Percentiles rank a stretch among this genome's conserved stretches.
phyloP scores from a whole-genome alignment of 2,113 vertebrate species.

The Plecturocebus donacophilus region DNA sequence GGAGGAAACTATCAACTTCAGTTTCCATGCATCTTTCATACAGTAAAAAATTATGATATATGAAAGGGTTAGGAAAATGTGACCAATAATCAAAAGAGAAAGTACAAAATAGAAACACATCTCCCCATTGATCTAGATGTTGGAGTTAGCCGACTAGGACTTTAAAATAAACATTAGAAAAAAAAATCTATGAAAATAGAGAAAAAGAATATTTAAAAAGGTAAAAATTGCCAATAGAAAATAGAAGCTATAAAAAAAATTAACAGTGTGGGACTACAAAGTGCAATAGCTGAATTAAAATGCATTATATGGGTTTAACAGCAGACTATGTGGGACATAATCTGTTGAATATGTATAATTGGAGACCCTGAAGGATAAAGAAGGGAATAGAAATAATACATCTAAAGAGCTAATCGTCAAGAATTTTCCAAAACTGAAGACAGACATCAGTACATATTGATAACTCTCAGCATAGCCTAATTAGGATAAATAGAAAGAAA shows the following conservation, averaged over 20 bases:
- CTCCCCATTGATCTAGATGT: neutral
- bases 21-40: neutral
- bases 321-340: neutral
- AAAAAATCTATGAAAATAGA: neutral
- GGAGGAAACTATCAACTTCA: neutral
- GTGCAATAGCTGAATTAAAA: neutral
- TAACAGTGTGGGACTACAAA: neutral
- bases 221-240: neutral
- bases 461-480: neutral
- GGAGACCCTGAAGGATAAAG: neutral
- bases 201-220: neutral
- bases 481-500: neutral
- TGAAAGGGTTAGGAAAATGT: neutral
- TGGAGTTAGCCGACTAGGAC: neutral
- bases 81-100: neutral
- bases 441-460: neutral
- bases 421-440: neutral
- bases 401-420: neutral
- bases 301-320: neutral
- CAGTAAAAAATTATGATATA: neutral
- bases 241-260: neutral
- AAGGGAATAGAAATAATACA: neutral
- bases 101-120: neutral
- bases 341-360: neutral
- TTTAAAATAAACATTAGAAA: neutral